Base-by-base conservation (phyloP, 2,888 invertebrate species). In the Thera obeliscata region DNA sequence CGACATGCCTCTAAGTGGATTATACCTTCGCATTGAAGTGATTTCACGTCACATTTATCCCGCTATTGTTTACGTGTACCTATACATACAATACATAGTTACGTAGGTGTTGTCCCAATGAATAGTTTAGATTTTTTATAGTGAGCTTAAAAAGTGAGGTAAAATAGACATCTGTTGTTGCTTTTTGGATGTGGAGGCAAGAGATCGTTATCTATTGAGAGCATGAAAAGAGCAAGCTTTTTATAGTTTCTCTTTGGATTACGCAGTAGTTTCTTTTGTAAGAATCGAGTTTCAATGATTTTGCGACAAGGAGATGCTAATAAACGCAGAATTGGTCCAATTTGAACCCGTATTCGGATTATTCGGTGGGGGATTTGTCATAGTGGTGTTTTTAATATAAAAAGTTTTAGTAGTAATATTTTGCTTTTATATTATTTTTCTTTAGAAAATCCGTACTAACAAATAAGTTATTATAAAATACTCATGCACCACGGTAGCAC, bases 1-100 rank as follows among this genome's bases (percentile, higher is more conserved):
- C 86, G 86, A 90, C 91, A 91, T 89, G 86, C 91, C 89, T 84
- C 84, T 93, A 93, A 93, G 93, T 93, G 91, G 93, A 93, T 93
- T 93, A 93, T 83, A 76, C 82, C 83, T 86, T 86, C 78, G 75
- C 77, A 82, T 76, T 81, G 76, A 83, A 84, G 81, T 89, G 88
- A 91, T 93, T 93, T 91, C 87, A 93, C 91, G 89, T 88, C 89
- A 84, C 89, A 93, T 93, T 93, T 86, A 89, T 86, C 85, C 86
- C 74, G 70, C 69, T 76, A 83, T 91, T 90, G 90, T 90, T 84
- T 68, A 63, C 54, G 22, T 56, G 43, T 43, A 56, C 22, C 57
- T 64, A 36, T 12, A 66, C 46, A 49, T 50, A 69, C 87, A 88
- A 89, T 89, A 80, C 76, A 70, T 88, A 85, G 87, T 87, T 89